Base-by-base conservation (phyloP, 2,113 vertebrate species). In the Daboia siamensis region DNA sequence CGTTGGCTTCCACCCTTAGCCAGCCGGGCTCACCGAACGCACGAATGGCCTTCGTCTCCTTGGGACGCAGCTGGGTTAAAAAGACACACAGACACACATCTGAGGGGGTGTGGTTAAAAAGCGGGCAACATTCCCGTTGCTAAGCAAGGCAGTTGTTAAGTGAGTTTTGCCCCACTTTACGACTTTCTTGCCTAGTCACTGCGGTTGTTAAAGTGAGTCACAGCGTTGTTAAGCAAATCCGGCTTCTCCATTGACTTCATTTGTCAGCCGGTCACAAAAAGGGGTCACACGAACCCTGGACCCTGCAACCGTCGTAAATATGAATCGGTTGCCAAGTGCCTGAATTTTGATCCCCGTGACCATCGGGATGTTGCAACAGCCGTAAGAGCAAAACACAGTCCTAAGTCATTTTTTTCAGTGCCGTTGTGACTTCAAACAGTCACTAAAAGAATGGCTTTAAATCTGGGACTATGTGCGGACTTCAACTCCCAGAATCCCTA, bases 11-110 rank as follows among this genome's bases (percentile, higher is more conserved):
- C 59, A 99, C 96, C 1, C 93, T 64, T 26, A 99, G 97, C 93
- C 98, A 98, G 0, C 98, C 97, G n/a, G 97, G 94, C 87, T 99
- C 98, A 2, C 88, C 85, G 48, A 98, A 97, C 12, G 98, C 98
- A 92, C 97, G 97, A 4, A 96, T 87, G 3, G 97, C 97, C 23
- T 96, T 95, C 24, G 98, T 97, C 90, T 99, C 98, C 93, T 95
- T 94, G 4, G 98, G 98, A 94, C 97, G 97, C 8, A 97, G 98
- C 98, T 99, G 90, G 2, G 56, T 3, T 2, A 1, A 7, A 44
- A 10, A 13, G 23, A 74, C 29, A 1, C 0, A n/a, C 0, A 1
- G 61, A 48, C 48, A 48, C 48, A 8, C 20, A 15, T 56, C 55
- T 4, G 15, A 4, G 12, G 55, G 55, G 55, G 4, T 0, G 6